These are phyloP conservation scores for Porites divaricata DNA, from an alignment of 92 coral and sea anemone species.

Conservation along the genomic window DNA sequence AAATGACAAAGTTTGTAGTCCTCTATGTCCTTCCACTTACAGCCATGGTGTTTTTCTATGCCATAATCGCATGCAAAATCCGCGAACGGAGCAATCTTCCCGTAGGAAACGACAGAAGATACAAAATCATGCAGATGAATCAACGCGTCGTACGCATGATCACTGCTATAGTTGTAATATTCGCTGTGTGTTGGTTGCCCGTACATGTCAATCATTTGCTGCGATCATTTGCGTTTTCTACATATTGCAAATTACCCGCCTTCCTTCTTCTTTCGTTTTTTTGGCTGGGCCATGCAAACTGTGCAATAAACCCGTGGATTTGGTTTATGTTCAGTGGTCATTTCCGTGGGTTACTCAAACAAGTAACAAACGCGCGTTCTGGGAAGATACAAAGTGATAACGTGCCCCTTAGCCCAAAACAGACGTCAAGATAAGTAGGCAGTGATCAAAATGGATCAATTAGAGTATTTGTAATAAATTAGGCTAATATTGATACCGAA, in stretches of 20 bases:
- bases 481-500: too few relatives aligned
- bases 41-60: slow-evolving; percentile 60
- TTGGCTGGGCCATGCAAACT: slow-evolving; percentile 66
- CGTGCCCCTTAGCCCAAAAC: slow-evolving; percentile 21
- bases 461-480: too few relatives aligned
- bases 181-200: slow-evolving; percentile 78
- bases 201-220: slow-evolving; percentile 69
- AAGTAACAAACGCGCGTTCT: neutral
- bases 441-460: neutral
- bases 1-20: slow-evolving; percentile 39
- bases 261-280: slow-evolving; percentile 41
- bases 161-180: slow-evolving; percentile 42
- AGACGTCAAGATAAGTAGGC: neutral
- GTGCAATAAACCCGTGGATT: slow-evolving; percentile 71
- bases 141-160: slow-evolving; percentile 52
- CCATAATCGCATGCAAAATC: slow-evolving; percentile 60
- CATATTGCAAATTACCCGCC: slow-evolving; percentile 53
- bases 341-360: slow-evolving; percentile 26
- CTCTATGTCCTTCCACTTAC: slow-evolving; percentile 55
- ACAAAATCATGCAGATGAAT: slow-evolving; percentile 39
- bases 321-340: slow-evolving; percentile 47
- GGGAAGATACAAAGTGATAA: slow-evolving; percentile 1
- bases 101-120: slow-evolving; percentile 5
- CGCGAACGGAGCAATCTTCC: slow-evolving; percentile 52
- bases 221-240: slow-evolving; percentile 34